Conservation (phyloP, 2,113 vertebrate species). For the Orycteropus afer region DNA sequence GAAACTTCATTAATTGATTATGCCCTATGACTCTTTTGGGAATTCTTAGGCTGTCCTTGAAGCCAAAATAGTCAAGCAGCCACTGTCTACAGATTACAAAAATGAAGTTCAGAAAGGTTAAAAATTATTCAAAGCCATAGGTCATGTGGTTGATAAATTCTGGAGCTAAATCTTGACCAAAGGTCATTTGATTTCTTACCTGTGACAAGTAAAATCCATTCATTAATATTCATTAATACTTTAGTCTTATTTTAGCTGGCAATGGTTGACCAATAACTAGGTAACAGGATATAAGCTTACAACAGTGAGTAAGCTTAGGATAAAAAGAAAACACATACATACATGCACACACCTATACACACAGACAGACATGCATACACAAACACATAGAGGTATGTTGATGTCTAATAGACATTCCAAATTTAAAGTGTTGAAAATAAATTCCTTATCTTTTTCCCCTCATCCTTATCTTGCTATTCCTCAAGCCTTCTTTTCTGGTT, state of each 20-base stretch:
- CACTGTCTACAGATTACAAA: not conserved
- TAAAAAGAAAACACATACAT: not conserved
- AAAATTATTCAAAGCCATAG: not conserved
- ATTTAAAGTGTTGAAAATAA: not conserved
- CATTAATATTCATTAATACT: not conserved
- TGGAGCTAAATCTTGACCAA: not conserved
- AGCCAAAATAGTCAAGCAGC: not conserved
- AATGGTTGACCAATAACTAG: not conserved
- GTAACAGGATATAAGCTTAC: not conserved
- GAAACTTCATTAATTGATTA: not conserved
- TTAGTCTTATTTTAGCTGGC: not conserved
- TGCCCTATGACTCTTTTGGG: not conserved
- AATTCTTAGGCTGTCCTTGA: not conserved
- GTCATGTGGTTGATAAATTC: not conserved
- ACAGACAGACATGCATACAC: not conserved
- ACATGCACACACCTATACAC: fast-evolving
- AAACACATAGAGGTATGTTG: not conserved
- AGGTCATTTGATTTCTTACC: not conserved
- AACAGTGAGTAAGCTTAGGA: not conserved
- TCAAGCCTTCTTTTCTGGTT: too few species aligned
- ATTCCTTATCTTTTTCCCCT: not conserved
- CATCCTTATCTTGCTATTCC: not conserved
- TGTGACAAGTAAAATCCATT: not conserved
- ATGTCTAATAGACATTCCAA: not conserved
- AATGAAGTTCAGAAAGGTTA: not conserved